Percentiles rank a stretch among this genome's conserved stretches.
Conservation (phyloP, 2,797 vertebrate species). For the Decapterus maruadsi region DNA sequence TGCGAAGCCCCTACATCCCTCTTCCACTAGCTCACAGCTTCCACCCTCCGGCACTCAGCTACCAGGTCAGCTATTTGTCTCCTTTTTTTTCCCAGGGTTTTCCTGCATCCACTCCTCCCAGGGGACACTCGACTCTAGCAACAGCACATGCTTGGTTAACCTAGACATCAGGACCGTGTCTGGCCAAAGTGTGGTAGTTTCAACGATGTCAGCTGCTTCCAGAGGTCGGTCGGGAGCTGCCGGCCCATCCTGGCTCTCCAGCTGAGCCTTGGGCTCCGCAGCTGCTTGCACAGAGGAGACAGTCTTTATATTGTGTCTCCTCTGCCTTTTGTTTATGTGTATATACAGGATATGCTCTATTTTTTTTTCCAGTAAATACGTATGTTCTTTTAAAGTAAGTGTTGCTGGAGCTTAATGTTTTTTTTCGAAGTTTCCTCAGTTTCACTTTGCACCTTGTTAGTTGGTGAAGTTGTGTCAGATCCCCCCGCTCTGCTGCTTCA, state of each 20-base stretch:
- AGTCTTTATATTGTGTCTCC: too few relatives aligned
- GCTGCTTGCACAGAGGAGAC: neutral
- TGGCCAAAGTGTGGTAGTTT: neutral
- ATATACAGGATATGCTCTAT: too few relatives aligned
- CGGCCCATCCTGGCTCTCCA: neutral
- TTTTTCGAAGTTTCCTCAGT: constrained; percentile 40
- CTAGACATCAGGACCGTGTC: neutral
- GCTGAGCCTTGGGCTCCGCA: neutral
- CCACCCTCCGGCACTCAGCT: neutral
- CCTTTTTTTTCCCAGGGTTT: neutral
- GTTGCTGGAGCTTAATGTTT: too few relatives aligned
- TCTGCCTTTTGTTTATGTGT: too few relatives aligned
- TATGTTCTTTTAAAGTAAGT: too few relatives aligned
- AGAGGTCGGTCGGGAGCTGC: neutral
- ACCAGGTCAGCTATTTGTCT: neutral
- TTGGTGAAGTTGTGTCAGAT: constrained; percentile 14
- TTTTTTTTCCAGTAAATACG: too few relatives aligned
- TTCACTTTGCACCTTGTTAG: constrained; percentile 18
- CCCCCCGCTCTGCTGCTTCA: too few relatives aligned
- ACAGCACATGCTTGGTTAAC: neutral
- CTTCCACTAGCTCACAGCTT: neutral
- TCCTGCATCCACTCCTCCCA: neutral
- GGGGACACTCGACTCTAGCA: neutral
- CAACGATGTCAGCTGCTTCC: neutral
- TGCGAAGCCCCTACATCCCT: neutral